Percentiles rank a stretch among this genome's conserved stretches.
phyloP scores from a whole-genome alignment of 2,797 vertebrate species.

The Phoeniculus purpureus region DNA sequence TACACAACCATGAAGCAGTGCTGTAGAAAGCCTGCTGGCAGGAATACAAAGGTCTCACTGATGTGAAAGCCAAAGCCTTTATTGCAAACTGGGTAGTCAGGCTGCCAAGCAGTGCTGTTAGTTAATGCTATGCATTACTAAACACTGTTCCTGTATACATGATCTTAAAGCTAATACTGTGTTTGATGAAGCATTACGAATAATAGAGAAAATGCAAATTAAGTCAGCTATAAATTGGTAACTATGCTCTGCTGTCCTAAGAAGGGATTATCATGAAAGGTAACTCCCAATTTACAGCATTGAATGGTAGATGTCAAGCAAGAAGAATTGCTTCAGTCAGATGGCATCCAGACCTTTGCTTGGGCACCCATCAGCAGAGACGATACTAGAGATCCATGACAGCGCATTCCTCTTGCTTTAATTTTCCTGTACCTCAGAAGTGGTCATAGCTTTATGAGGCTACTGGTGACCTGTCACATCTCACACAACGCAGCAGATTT shows the following conservation, averaged over 20 bases:
- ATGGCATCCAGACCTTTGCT: neutral
- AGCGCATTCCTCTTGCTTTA: neutral
- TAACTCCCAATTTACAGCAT: neutral
- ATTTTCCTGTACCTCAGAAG: neutral
- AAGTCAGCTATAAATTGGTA: neutral
- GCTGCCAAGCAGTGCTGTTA: constrained; percentile 49
- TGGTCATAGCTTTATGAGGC: neutral
- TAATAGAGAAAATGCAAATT: neutral
- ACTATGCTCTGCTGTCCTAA: neutral
- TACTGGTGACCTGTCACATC: neutral
- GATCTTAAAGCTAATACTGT: constrained; percentile 11
- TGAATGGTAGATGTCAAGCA: neutral
- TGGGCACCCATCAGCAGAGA: neutral
- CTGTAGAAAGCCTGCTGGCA: constrained; percentile 56
- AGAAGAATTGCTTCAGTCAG: neutral
- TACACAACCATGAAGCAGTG: constrained; percentile 48
- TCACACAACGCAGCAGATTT: neutral
- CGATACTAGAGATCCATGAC: neutral
- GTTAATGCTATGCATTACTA: constrained; percentile 12
- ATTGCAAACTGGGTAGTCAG: constrained; percentile 32
- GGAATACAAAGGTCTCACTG: constrained; percentile 57
- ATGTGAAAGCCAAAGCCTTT: constrained; percentile 66
- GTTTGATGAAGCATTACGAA: constrained; percentile 11
- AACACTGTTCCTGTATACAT: neutral
- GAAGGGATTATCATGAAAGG: neutral